Evolutionary conservation across 2,113 vertebrate species (phyloP).

Genomic region (Marmota flaviventris): DNA sequence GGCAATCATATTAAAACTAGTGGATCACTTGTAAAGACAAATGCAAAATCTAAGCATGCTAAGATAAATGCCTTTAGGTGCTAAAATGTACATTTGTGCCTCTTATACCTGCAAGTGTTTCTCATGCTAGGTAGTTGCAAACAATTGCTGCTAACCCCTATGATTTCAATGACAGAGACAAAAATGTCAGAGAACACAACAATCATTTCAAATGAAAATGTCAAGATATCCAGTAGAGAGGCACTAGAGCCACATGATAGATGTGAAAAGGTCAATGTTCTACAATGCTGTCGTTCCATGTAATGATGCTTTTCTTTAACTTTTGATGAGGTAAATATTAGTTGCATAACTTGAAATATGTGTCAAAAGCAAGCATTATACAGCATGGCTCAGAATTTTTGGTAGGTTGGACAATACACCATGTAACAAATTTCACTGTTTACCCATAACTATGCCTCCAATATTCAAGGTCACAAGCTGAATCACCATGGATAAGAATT

Average conservation of each 20-base stretch:
- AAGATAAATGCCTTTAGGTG: neutral
- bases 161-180: conserved; percentile 65
- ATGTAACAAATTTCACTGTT: neutral
- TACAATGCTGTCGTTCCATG: conserved; percentile 44
- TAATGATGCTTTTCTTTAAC: conserved; percentile 48
- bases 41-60: neutral
- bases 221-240: conserved; percentile 68
- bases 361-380: neutral
- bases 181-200: conserved; percentile 69
- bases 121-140: conserved; percentile 35
- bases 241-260: conserved; percentile 9
- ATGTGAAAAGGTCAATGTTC: conserved; percentile 70
- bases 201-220: conserved; percentile 69
- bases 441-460: neutral
- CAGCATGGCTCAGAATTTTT: neutral
- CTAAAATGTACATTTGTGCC: neutral
- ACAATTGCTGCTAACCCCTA: conserved; percentile 6
- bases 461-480: conserved; percentile 25
- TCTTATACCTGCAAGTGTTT: conserved; percentile 40
- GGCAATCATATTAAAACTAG: neutral
- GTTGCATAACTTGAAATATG: conserved; percentile 31
- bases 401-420: neutral
- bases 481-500: conserved; percentile 7
- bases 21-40: neutral
- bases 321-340: conserved; percentile 51